These are phyloP conservation scores for Tangara arthus DNA, from an alignment of 2,797 vertebrate genomes.

Conservation along the genomic window DNA sequence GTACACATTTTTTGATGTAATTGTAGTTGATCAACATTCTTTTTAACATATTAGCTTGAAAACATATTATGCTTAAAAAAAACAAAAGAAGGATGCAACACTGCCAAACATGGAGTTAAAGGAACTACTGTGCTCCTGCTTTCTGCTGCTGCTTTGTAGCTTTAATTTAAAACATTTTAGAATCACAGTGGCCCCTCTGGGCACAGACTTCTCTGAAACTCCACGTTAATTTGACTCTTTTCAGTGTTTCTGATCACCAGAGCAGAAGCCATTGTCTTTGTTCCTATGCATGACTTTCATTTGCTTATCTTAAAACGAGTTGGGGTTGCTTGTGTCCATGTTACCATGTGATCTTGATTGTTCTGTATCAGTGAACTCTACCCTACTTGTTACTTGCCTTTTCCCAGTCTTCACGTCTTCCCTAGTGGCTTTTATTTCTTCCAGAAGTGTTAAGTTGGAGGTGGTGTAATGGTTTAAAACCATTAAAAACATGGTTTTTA, in stretches of 20 bases:
- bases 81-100: background rate
- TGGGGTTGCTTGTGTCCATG: background rate
- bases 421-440: background rate
- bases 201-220: background rate
- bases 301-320: background rate
- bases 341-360: background rate
- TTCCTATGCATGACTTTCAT: background rate
- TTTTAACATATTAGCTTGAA: background rate
- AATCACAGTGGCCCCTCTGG: background rate
- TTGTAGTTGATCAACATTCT: background rate
- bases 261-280: background rate
- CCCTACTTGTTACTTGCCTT: background rate
- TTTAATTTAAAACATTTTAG: background rate
- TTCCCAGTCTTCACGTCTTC: background rate
- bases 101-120: background rate
- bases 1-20: background rate
- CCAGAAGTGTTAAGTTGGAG: background rate
- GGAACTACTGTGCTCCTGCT: background rate
- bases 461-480: background rate
- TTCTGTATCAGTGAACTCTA: background rate
- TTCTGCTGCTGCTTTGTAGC: background rate
- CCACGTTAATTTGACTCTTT: background rate
- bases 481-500: background rate
- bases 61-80: background rate
- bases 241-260: background rate